Evolutionary conservation across 1,140 invertebrate genomes (phyloP).

Genomic region (Pomacea maculata): DNA sequence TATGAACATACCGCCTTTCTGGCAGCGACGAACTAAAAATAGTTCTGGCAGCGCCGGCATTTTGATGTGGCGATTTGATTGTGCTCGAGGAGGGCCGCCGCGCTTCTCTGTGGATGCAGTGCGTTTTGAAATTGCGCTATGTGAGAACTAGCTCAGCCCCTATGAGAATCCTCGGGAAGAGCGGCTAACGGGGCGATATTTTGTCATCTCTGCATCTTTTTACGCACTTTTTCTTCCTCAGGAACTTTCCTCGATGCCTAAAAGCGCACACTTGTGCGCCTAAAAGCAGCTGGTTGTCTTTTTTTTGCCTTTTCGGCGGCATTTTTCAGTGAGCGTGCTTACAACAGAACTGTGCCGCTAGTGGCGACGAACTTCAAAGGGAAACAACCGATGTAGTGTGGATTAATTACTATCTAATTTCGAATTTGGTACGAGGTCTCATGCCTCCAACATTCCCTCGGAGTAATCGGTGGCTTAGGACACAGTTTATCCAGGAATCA

Average conservation of each 20-base stretch:
- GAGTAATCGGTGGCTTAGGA: too few relatives aligned
- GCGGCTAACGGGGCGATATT: constrained; percentile 5
- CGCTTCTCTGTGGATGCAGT: constrained; percentile 9
- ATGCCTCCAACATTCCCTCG: too few relatives aligned
- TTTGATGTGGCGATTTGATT: constrained; percentile 9
- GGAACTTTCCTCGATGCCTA: background rate
- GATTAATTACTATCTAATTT: too few relatives aligned
- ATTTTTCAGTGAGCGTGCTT: too few relatives aligned
- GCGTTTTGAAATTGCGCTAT: constrained; percentile 20
- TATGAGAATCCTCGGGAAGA: background rate
- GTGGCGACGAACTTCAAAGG: too few relatives aligned
- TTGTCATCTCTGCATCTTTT: constrained; percentile 14
- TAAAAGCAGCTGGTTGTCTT: too few relatives aligned
- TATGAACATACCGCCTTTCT: constrained; percentile 27
- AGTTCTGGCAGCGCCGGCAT: constrained; percentile 14
- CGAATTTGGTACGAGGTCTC: too few relatives aligned
- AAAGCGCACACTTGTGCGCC: too few relatives aligned
- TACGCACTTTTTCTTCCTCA: background rate
- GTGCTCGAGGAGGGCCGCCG: constrained; percentile 23
- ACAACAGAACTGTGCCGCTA: too few relatives aligned
- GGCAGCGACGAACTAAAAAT: background rate
- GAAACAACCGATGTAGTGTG: too few relatives aligned
- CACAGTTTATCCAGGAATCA: too few relatives aligned
- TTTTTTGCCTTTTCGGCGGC: too few relatives aligned
- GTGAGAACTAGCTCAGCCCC: constrained; percentile 12